These are phyloP conservation scores for Equus przewalskii DNA, from an alignment of 2,113 vertebrate species.

Conservation along the genomic window DNA sequence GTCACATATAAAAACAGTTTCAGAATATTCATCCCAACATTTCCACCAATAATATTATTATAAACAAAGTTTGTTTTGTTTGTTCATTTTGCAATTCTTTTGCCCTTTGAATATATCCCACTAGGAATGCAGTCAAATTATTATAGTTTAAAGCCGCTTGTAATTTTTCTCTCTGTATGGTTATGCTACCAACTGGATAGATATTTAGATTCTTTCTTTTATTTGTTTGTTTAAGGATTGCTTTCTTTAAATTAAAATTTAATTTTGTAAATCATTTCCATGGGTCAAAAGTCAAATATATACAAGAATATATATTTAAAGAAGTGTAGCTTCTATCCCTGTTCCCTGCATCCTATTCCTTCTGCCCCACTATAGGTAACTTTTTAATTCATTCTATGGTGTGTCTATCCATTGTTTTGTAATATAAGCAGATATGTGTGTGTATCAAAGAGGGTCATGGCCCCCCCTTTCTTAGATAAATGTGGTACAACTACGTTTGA, in stretches of 20 bases:
- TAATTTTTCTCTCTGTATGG: background rate
- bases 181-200: background rate
- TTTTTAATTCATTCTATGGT: background rate
- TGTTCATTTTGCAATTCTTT: background rate
- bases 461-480: background rate
- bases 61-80: background rate
- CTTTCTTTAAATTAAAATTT: background rate
- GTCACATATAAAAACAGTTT: background rate
- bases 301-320: background rate
- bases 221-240: background rate
- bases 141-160: background rate
- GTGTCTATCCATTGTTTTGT: background rate
- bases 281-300: conserved; percentile 1
- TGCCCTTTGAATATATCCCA: background rate
- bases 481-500: background rate
- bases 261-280: background rate
- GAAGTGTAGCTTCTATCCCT: background rate
- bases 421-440: background rate
- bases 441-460: background rate
- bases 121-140: background rate
- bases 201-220: background rate
- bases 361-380: background rate
- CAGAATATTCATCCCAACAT: background rate
- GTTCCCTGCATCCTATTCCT: background rate
- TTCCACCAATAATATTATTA: background rate